These are phyloP conservation scores for Antigone vipio DNA, from an alignment of 2,113 vertebrate species.

Conservation along the genomic window DNA sequence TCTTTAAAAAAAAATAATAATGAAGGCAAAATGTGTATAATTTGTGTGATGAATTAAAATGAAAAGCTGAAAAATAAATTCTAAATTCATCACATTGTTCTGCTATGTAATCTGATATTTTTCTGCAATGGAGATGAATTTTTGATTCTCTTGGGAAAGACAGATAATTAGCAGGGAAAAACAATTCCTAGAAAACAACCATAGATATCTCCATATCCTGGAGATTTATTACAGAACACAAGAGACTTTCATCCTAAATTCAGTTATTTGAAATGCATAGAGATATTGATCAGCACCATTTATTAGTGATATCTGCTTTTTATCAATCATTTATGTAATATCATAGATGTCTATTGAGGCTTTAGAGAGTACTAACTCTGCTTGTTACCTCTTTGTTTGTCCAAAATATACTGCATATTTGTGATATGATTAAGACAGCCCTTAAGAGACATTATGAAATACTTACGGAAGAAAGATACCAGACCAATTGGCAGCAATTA, in stretches of 20 bases:
- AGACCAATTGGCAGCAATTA: neutral
- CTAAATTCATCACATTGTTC: neutral
- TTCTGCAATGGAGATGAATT: neutral
- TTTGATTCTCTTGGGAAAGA: neutral
- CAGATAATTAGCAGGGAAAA: neutral
- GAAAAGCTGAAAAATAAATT: neutral
- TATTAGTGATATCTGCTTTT: neutral
- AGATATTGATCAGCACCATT: neutral
- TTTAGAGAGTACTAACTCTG: neutral
- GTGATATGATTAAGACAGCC: neutral
- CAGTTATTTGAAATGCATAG: neutral
- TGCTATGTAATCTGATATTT: neutral
- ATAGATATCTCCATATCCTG: neutral
- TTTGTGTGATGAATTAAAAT: neutral
- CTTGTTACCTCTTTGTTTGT: neutral
- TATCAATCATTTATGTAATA: neutral
- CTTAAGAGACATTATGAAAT: neutral
- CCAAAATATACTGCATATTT: neutral
- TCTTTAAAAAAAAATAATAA: neutral
- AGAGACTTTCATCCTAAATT: neutral
- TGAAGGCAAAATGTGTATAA: neutral
- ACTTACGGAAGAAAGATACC: neutral
- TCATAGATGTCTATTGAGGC: neutral
- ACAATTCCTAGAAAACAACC: neutral
- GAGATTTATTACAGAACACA: neutral